Evolutionary conservation across 2,888 invertebrate genomes (phyloP), one percentile per base, ranked within the genome.

Genomic region (Nowickia ferox): DNA sequence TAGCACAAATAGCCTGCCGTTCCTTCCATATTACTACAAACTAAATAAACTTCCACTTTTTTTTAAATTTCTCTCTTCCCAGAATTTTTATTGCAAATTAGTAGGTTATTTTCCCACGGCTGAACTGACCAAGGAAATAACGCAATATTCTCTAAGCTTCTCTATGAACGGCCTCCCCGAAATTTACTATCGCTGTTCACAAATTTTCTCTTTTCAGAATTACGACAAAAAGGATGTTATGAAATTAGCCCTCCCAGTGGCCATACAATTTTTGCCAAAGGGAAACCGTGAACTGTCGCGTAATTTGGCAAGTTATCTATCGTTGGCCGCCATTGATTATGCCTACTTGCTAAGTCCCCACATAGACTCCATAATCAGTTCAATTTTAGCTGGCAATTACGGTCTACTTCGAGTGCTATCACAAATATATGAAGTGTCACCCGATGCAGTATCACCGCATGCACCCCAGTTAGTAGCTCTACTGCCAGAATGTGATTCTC

Each of bases 301-400:
- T 82, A 98, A 97, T 92, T 96, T 98, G 94, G 97, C 98, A 55
- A 96, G 97, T 71, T 98, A 98, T 92, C 94, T 98, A 71, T 98
- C 98, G 0, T 93, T 98, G 88, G 98, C 98, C 15, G 98, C 98
- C 74, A 97, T 97, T 84, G 97, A 98, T 91, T 97, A 98, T 93
- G 96, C 97, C 4, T 95, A 96, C 86, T 93, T 98, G 87, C 93
- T 98, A 55, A 96, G 97, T 88, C 96, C 96, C 13, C 97, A 98
- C 92, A 96, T 98, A 74, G 96, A 97, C 88, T 96, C 97, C 9
- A 97, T 98, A 79, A 96, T 98, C 94, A 96, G 97, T 91, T 97
- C 97, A 87, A 96, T 98, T 85, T 95, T 98, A 91, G 95, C 96
- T 90, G 97, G 97, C 74, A 98, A 98, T 93, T 97, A 97, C 92